Evolutionary conservation across 1,140 invertebrate genomes (phyloP), one percentile per base, ranked within the genome.

Genomic region (Calephelis virginiensis): DNA sequence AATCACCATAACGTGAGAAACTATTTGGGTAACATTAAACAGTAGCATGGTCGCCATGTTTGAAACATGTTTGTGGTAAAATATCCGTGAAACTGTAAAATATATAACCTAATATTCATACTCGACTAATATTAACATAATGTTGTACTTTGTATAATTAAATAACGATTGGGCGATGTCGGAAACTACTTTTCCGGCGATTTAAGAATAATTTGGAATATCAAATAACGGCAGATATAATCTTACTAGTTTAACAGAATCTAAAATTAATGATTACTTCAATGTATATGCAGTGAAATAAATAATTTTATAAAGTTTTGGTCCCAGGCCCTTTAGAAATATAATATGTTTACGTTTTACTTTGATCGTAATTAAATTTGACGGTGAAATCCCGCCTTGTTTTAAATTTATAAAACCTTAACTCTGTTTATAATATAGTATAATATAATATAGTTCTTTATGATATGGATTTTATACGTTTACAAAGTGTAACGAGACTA

Each of bases 101-200:
- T 40, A 50, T 43, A 56, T 65, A 60, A 65, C 53, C 28, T 10
- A 17, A 45, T 66, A 45, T 46, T 8, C 8, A 59, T 14, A 56
- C 14, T 9, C 50, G 80, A 72, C 70, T 74, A 66, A 60, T 73
- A 89, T 90, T 90, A 83, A 76, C 85, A 90, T 90, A 90, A 89
- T 88, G 77, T 75, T 63, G 74, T 80, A 50, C 87, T 90, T 86
- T 86, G 80, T 80, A 90, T 90, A 88, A 87, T 87, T 71, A 87
- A 82, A 71, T 77, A 72, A 78, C 74, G 73, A 71, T 77, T 53
- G n/a, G 47, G 48, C 46, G 61, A 47, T 45, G 50, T 28, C 28
- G 46, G 13, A 48, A 28, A 63, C 12, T 38, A 48, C 13, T 63
- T 63, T 40, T 49, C 45, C 47, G 45, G 46, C 53, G 11, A 38